Conservation (phyloP, 2,113 vertebrate genomes). For the Sminthopsis crassicaudata region DNA sequence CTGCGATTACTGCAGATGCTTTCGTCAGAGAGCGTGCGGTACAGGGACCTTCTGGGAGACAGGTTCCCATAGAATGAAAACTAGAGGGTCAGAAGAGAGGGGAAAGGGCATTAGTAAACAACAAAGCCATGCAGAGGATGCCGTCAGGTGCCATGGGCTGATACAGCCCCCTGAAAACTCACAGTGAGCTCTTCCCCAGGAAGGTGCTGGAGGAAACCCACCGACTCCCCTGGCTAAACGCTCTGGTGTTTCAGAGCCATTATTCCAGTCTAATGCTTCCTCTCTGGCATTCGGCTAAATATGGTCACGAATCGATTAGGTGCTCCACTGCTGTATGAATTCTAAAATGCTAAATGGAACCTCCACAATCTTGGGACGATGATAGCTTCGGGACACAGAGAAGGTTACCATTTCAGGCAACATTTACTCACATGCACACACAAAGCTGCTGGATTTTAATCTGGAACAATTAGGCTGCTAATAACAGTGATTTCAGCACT, state of each 20-base stretch:
- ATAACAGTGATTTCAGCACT: constrained; percentile 68
- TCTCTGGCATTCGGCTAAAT: constrained; percentile 64
- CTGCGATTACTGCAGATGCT: constrained; percentile 94
- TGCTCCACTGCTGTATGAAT: constrained; percentile 57
- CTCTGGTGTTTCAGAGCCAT: neutral
- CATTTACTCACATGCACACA: constrained; percentile 39
- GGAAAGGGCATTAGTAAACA: neutral
- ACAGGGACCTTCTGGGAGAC: constrained; percentile 91
- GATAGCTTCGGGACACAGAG: constrained; percentile 45
- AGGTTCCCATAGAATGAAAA: constrained; percentile 88
- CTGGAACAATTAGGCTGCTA: constrained; percentile 64
- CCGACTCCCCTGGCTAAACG: neutral
- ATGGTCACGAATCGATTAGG: constrained; percentile 51
- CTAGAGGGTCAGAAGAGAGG: constrained; percentile 76
- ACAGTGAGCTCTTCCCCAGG: constrained; percentile 3
- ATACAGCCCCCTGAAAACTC: neutral
- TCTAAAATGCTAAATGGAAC: constrained; percentile 74
- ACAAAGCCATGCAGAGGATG: neutral
- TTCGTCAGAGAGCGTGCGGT: constrained; percentile 96
- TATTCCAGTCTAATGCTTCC: constrained; percentile 40
- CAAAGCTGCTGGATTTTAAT: constrained; percentile 68
- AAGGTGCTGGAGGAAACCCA: neutral
- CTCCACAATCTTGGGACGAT: constrained; percentile 12
- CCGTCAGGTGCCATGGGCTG: neutral
- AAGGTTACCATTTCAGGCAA: constrained; percentile 55